Evolutionary conservation across 2,113 vertebrate species (phyloP), one percentile per base, ranked within the genome.

Genomic region (Chamaea fasciata): DNA sequence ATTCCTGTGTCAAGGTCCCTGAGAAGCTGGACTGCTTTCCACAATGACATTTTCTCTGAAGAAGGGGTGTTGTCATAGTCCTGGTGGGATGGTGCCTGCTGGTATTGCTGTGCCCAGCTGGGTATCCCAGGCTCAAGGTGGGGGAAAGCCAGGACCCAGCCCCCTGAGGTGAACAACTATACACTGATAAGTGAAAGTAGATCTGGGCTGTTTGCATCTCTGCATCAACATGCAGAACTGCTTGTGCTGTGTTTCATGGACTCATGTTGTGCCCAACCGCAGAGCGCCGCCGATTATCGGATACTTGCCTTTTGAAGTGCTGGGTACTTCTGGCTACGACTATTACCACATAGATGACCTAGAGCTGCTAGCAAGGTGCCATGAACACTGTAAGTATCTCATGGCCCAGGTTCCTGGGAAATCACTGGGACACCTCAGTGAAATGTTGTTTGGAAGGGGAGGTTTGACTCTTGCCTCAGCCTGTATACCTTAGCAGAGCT

Each of bases 331-430:
- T 31, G 98, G 98, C 79, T 98, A 98, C 4, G 98, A 98, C 96
- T 98, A 98, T 93, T 98, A 98, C 95, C 98, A 98, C 71, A 98
- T 98, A 52, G 98, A 98, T 15, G 98, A 98, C 94, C 96, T 98
- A 79, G 98, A 98, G 81, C 98, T 98, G 89, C 97, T 98, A 81
- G 98, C 98, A 79, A 97, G 96, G 62, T 98, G 98, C 94, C 98
- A 98, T 33, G 98, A 98, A 97, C 98, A 98, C 91, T 35, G 98
- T 98, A 89, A 98, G 98, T 98, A 98, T 39, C 4, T 0, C 49
- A 23, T 3, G 55, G 10, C 27, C 78, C 49, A 8, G 13, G 37
- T 10, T 31, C 44, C 91, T 49, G 13, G 41, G 62, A 57, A 84
- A 69, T 69, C 62, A 27, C 42, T 69, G 42, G 62, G 33, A 80